Evolutionary conservation across 2,113 vertebrate species (phyloP), one percentile per base, ranked within the genome.

Genomic region (Aplodontia rufa): DNA sequence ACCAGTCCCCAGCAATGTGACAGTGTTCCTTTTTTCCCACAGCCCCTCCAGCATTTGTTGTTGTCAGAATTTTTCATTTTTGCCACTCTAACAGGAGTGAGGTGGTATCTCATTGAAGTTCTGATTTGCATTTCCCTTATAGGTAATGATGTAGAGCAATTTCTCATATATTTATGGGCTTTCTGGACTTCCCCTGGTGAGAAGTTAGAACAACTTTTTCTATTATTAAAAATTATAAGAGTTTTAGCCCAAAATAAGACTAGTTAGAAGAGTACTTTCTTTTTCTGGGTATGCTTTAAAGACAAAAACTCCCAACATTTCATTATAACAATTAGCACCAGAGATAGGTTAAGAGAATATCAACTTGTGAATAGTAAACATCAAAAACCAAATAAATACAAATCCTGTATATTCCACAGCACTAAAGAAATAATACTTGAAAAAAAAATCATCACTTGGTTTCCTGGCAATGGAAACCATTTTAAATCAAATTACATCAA

Each of bases 391-490:
- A 94, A 64, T 40, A 97, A 97, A 80, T 72, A 95, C 7, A 74
- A 90, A 92, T 81, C 87, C 51, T 85, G 76, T 78, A 85, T 20
- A 85, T 79, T 87, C 30, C 40, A 92, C 37, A n/a, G 30, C 19
- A 90, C 40, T 90, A 87, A 94, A 93, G 51, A 95, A 92, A 51
- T n/a, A 62, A 5, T 53, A 24, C 51, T 71, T 75, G 58, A 53
- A 74, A 96, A 74, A 96, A 85, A 88, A 69, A n/a, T 35, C 58
- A 82, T 47, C 82, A 89, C 9, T 88, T 95, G 37, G 10, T 71
- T 96, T 96, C 87, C 58, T 88, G 72, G 80, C 75, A 97, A 58
- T 92, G 71, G 49, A 88, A 58, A 90, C 28, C 72, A 96, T 14
- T 68, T 88, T 0, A 87, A 42, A 72, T 90, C 55, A 96, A 88